Conservation (phyloP, 2,888 invertebrate genomes). For the Urechis unicinctus region DNA sequence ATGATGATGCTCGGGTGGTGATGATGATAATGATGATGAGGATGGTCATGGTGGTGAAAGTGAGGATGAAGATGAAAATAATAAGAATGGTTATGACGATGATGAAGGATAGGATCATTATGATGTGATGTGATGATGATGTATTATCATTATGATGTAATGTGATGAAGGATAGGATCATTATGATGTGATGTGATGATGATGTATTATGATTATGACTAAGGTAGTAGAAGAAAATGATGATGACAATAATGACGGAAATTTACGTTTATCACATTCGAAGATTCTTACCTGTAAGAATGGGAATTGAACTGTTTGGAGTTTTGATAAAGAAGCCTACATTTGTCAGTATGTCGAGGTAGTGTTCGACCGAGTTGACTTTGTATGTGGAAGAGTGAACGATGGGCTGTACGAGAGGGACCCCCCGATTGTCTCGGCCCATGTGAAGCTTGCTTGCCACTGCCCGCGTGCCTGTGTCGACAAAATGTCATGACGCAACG, state of each 20-base stretch:
- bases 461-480: constrained; percentile 29
- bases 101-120: background rate
- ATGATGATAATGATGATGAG: no score
- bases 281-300: background rate
- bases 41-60: no score
- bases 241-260: no score
- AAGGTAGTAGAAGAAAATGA: background rate
- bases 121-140: background rate
- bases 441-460: constrained; percentile 20
- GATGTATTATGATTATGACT: background rate
- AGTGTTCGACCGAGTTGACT: constrained; percentile 33
- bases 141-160: background rate
- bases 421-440: constrained; percentile 8
- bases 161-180: no score
- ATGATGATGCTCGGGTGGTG: no score
- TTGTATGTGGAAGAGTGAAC: constrained; percentile 38
- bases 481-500: no score
- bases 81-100: no score
- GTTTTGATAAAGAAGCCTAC: constrained; percentile 1
- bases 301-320: background rate
- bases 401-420: constrained; percentile 35
- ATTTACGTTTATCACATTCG: background rate
- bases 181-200: background rate
- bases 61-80: no score
- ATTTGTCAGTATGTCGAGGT: constrained; percentile 13